Percentiles rank a stretch among this genome's conserved stretches.
These are phyloP conservation scores for Rallus limicola DNA, from an alignment of 2,113 vertebrate species.

Conservation along the genomic window DNA sequence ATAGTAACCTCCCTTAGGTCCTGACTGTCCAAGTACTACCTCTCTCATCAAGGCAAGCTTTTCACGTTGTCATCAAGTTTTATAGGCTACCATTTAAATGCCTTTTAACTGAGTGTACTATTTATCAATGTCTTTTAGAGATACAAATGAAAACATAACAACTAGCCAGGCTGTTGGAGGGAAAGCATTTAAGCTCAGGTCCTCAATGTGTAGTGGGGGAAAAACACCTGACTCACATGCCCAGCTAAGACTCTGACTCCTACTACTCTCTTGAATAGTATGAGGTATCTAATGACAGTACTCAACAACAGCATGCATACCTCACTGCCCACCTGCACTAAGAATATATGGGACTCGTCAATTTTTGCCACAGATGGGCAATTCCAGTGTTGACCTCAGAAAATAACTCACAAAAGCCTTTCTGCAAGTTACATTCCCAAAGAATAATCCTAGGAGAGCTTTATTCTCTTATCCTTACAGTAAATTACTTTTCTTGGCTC, in stretches of 20 bases:
- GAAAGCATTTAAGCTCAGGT: neutral
- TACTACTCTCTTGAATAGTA: neutral
- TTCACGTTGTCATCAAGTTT: neutral
- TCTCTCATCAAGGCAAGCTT: neutral
- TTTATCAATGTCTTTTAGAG: neutral
- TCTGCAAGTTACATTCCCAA: neutral
- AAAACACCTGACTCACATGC: neutral
- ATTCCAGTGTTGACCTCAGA: neutral
- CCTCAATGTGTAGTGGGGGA: neutral
- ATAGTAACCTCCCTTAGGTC: neutral
- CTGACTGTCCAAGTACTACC: neutral
- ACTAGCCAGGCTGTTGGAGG: neutral
- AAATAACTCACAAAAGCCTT: neutral
- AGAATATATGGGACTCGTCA: neutral
- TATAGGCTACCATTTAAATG: neutral
- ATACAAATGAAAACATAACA: neutral
- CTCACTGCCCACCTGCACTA: neutral
- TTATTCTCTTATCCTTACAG: slow-evolving; percentile 36
- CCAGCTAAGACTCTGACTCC: neutral
- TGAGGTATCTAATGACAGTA: neutral
- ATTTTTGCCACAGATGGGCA: neutral
- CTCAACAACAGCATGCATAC: neutral
- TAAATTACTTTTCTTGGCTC: slow-evolving; percentile 37
- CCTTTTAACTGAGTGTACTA: neutral
- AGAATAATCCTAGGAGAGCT: slow-evolving; percentile 14